Evolutionary conservation across 2,113 vertebrate genomes (phyloP), one percentile per base, ranked within the genome.

Genomic region (Melozone crissalis): DNA sequence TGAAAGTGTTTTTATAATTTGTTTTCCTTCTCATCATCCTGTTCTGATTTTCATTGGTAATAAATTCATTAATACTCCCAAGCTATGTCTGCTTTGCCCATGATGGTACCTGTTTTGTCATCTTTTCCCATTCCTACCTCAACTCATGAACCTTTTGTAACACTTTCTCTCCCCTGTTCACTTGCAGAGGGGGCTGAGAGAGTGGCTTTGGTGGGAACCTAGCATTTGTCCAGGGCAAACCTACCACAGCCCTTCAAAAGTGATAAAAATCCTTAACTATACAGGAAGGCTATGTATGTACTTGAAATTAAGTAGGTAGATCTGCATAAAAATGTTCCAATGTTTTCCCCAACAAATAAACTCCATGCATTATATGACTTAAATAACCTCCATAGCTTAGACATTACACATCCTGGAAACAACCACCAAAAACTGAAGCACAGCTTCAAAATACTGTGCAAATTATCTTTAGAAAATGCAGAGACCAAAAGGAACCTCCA

Each of bases 261-360:
- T 41, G 23, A 35, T 18, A 47, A 90, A 91, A 82, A 47, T 16
- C 4, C 35, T 51, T 63, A 44, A 17, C 24, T 44, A 7, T 30
- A 39, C 3, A 44, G 2, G 5, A 18, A 59, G 4, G 3, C 3
- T n/a, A n/a, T n/a, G n/a, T n/a, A n/a, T n/a, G n/a, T n/a, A n/a
- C n/a, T n/a, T n/a, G n/a, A 90, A 51, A 9, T 59, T 62, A 67
- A 57, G 14, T 30, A 39, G 11, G 2, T 33, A 9, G 27, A 41
- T 52, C 14, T 27, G 4, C 9, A 35, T 61, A 59, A 49, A 76
- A 76, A 11, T 7, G 5, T 13, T 65, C 8, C 51, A 46, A 55
- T 0, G 0, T 43, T 52, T 54, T 79, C 14, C 19, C 13, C 18
- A 65, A 35, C 5, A 85, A 82, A 66, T 20, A 75, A 81, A 66